Base-by-base conservation (phyloP, 2,797 vertebrate genomes). In the Phoebastria nigripes region DNA sequence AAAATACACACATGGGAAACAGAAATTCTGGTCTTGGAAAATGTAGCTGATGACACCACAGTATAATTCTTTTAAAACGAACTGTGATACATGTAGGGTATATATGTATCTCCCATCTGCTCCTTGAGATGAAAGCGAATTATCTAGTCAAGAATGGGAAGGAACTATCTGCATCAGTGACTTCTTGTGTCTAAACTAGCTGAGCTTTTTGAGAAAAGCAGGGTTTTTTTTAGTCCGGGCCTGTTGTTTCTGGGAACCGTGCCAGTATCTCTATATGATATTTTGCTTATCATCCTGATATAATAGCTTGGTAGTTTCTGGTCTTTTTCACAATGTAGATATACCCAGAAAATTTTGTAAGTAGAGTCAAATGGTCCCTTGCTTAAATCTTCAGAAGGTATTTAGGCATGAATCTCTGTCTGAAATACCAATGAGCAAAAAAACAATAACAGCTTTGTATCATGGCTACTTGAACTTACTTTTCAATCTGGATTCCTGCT, bases 261-360 rank as follows among this genome's bases (percentile, higher is more conserved):
- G 91, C 90, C 90, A 88, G 18, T 26, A 87, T 66, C 44, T 66
- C 55, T 80, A 37, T 42, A n/a, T 35, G 56, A 59, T 86, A 90
- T 86, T 93, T 90, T 93, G 69, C 72, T 86, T 95, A 78, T 81
- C 65, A 67, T 85, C 61, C 76, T 74, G 44, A 70, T 88, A 77
- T 25, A 84, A 94, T 46, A 55, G 47, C 28, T 77, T 51, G 6
- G 13, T 74, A 71, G 29, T 69, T 91, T 87, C 76, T 83, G 55
- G 89, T 93, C 33, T 63, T 93, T 70, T 89, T 59, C 82, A 71
- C n/a, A 41, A 41, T 29, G 9, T 29, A 63, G 58, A 41, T 73
- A 28, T 26, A 90, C 6, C 13, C 62, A 58, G 56, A 52, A 4
- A 51, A 52, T 44, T 56, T 28, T 80, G 56, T 76, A 85, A 86